Base-by-base conservation (phyloP, 2,888 invertebrate genomes). In the Cheilosia urbana region DNA sequence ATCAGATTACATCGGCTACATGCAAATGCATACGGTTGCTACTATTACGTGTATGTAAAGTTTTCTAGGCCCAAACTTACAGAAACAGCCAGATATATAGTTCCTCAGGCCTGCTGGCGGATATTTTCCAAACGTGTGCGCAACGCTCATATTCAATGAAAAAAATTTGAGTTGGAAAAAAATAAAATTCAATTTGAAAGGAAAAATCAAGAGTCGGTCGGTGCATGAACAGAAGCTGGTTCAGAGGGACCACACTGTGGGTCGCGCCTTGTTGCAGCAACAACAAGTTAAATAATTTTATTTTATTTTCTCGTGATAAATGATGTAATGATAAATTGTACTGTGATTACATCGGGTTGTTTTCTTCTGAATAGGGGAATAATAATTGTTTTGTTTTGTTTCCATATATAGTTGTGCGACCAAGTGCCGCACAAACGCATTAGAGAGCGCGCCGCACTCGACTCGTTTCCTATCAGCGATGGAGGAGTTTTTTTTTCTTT, bases 311-410 rank as follows among this genome's bases (percentile, higher is more conserved):
- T 27, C 30, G 45, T 68, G 68, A 68, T 68, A 79, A 79, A 65
- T 79, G 72, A 79, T 60, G 79, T 66, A 79, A 65, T 65, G 47
- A 71, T 76, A 82, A 53, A 60, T 71, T 82, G 53, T 58, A 53
- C 76, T 71, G 65, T 71, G 81, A 76, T 81, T 76, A 58, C 69
- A 71, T 81, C 63, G 75, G 6, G 30, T 34, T 60, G 37, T 63
- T 62, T 58, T 57, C 63, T 57, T 37, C 27, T 17, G 55, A 51
- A 58, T 53, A 47, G 55, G 37, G 37, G 45, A 68, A 68, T 21
- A 13, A 15, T 45, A 30, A 47, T 42, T 58, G 13, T 62, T 69
- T 65, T 57, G 63, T 71, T 69, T 71, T 57, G 57, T 71, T 47
- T 66, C 57, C 51, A 47, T 30, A 47, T 63, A 58, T 63, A 51